Base-by-base conservation (phyloP, 2,888 invertebrate species). In the Nephrotoma appendiculata region DNA sequence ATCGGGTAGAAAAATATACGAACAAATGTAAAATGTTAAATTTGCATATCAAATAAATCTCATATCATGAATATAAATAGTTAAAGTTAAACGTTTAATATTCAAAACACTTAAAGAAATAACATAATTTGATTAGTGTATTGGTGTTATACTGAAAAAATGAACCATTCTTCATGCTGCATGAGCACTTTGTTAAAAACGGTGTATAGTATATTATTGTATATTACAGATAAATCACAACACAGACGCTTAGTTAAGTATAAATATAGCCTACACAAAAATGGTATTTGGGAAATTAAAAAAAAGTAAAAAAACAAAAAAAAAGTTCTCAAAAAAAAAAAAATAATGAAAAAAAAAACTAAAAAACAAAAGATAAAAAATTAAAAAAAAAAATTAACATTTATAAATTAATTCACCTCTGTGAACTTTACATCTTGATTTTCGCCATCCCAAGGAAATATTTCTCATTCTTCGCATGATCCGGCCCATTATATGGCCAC, bases 381-480 rank as follows among this genome's bases (percentile, higher is more conserved):
- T 12, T 31, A 86, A 86, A 83, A 52, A 57, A 86, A 87, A 57
- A 44, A 87, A 88, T 86, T 71, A 71, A 71, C 71, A 71, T 71
- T 71, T 71, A 71, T 71, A 71, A 71, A 71, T 71, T 86, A 83
- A 88, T 57, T 92, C 92, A 92, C 92, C 92, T 92, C 92, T 90
- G 88, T 90, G 90, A 89, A 90, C 90, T 88, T 91, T 90, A 89
- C 91, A 89, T 87, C 90, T 91, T 86, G 91, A 90, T 88, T 90
- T 92, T 87, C 91, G 91, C 91, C 91, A 92, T 87, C 91, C 90
- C 87, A 91, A 89, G 44, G 92, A 91, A 87, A 92, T 89, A 87
- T 91, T 90, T 86, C 91, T 90, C 89, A 92, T 91, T 86, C 91
- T 90, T 86, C 90, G 89, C 86, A 92, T 88, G 86, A 92, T 88